Percentiles rank a stretch among this genome's conserved stretches.
Evolutionary conservation across 2,888 invertebrate species (phyloP).

Genomic region (Chloromyia formosa): DNA sequence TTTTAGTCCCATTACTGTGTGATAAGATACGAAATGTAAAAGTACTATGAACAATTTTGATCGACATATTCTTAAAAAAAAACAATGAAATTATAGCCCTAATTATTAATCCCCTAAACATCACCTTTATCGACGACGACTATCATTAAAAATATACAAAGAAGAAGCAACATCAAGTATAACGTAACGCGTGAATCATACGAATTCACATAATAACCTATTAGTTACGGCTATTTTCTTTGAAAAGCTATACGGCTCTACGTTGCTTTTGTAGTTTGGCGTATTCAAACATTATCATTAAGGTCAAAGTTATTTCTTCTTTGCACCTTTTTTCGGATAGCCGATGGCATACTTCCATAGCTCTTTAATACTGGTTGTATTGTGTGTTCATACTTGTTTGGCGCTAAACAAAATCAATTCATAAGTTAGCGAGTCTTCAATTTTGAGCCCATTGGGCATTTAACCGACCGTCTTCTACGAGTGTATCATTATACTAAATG

Average conservation of each 20-base stretch:
- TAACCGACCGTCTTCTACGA: conserved; percentile 9
- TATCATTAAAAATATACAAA: too few relatives aligned
- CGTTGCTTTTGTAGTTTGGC: background rate
- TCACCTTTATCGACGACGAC: too few relatives aligned
- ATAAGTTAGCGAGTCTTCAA: background rate
- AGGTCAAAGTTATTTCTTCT: conserved; percentile 18
- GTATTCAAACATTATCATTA: conserved; percentile 30
- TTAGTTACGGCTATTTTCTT: conserved; percentile 8
- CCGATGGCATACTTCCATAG: too few relatives aligned
- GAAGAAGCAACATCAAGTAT: too few relatives aligned
- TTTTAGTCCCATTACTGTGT: too few relatives aligned
- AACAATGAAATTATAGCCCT: background rate
- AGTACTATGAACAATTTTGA: too few relatives aligned
- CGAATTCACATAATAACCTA: conserved; percentile 11
- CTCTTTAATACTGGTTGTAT: too few relatives aligned
- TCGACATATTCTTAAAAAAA: too few relatives aligned
- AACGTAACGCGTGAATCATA: background rate
- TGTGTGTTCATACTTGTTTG: too few relatives aligned
- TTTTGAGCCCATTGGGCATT: conserved; percentile 37
- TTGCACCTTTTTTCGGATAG: too few relatives aligned
- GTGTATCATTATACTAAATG: conserved; percentile 32
- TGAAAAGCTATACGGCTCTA: background rate
- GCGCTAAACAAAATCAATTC: conserved; percentile 20
- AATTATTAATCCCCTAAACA: too few relatives aligned
- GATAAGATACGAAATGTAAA: too few relatives aligned